Evolutionary conservation across 2,797 vertebrate species (phyloP), one percentile per base, ranked within the genome.

Genomic region (Alosa sapidissima): DNA sequence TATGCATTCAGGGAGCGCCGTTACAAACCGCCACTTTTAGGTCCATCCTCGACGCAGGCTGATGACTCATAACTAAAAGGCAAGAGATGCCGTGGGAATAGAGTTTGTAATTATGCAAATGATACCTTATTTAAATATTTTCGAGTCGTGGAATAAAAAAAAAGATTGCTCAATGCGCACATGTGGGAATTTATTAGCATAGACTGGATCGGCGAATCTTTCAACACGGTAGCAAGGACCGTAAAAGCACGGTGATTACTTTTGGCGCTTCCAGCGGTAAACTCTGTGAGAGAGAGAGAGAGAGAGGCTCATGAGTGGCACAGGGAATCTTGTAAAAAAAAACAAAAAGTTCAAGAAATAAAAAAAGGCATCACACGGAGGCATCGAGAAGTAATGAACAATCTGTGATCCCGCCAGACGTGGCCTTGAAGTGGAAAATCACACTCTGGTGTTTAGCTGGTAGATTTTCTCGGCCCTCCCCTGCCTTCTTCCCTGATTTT

Each of bases 11-110:
- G 0, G 13, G 36, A 78, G 41, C 5, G 11, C 6, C 13, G 36
- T 1, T 47, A 45, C 36, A 36, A 14, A 41, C 65, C 33, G 6
- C 13, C 16, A 28, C 65, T 72, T 68, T 36, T 41, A 36, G 65
- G 65, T 14, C 65, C 21, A 28, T 72, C 65, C 65, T 72, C 33
- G 65, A 78, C 41, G 2, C 72, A 47, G 45, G 72, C 72, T 47
- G 72, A 78, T 78, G 72, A 78, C 36, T 78, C 72, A 78, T 78
- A 78, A 78, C 72, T 78, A 47, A 78, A n/a, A 78, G 14, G 6
- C 36, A 47, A 21, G 13, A 19, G 72, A 78, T 21, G 72, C 36
- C 16, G 16, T 47, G 48, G 48, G 48, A 55, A 51, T 82, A 28
- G 47, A 48, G 47, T 19, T 82, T 82, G 81, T 78, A 78, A 47